Evolutionary conservation across 2,888 invertebrate species (phyloP).

Genomic region (Drosophila suboccidentalis): DNA sequence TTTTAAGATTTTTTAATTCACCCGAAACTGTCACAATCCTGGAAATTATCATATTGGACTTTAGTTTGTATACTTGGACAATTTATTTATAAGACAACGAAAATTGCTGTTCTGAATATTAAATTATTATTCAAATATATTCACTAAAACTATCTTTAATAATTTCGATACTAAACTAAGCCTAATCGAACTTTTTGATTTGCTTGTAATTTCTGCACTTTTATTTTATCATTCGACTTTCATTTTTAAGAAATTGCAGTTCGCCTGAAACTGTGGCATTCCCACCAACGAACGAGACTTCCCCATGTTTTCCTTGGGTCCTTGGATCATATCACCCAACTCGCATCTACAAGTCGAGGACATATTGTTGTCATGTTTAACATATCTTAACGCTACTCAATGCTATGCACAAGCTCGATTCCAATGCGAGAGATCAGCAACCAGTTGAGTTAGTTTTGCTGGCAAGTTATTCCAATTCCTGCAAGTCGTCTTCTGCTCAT

Average conservation of each 20-base stretch:
- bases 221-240: slow-evolving; percentile 1
- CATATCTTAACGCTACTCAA: slow-evolving; percentile 79
- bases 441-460: slow-evolving; percentile 56
- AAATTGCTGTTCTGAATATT: neutral
- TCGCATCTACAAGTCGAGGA: slow-evolving; percentile 65
- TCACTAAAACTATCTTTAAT: no score
- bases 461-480: slow-evolving; percentile 47
- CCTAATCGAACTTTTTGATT: no score
- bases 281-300: neutral
- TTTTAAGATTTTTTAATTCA: no score
- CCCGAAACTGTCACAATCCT: no score
- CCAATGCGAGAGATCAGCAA: slow-evolving; percentile 33
- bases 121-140: neutral
- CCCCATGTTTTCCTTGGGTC: neutral
- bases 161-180: no score
- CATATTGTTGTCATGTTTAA: slow-evolving; percentile 84
- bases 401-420: slow-evolving; percentile 55
- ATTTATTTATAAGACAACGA: neutral
- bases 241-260: neutral
- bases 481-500: slow-evolving; percentile 50
- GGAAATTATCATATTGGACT: neutral
- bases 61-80: neutral
- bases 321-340: slow-evolving; percentile 36
- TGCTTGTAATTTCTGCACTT: neutral
- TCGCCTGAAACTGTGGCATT: neutral